Conservation (phyloP, 2,113 vertebrate genomes). For the Carollia perspicillata region DNA sequence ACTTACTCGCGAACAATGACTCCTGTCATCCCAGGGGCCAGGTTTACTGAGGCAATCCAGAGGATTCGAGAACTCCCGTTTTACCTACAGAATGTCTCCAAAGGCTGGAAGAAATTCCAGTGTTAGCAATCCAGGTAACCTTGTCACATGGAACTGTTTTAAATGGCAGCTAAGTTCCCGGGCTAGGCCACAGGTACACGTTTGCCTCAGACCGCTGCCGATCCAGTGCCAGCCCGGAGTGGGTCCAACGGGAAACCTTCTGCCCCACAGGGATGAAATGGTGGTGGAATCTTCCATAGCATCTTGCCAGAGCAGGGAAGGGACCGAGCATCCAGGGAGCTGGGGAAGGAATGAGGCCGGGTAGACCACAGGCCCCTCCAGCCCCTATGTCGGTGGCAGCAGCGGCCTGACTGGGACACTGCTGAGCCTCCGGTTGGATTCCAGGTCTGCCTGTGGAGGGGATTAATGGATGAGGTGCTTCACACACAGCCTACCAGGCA, state of each 20-base stretch:
- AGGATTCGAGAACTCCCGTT: background rate
- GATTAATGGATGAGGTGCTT: background rate
- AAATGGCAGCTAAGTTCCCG: background rate
- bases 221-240: background rate
- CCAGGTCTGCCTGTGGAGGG: background rate
- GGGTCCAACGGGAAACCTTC: background rate
- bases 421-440: background rate
- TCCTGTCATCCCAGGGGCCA: background rate
- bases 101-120: background rate
- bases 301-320: background rate
- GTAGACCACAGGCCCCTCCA: background rate
- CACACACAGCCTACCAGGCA: background rate
- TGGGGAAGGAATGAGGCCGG: background rate
- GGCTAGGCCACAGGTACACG: fast-evolving
- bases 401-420: too few relatives aligned
- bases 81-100: background rate
- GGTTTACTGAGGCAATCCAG: background rate
- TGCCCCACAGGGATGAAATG: background rate
- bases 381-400: too few relatives aligned
- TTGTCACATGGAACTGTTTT: background rate
- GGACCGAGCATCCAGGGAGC: fast-evolving
- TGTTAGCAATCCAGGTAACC: background rate
- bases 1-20: background rate
- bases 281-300: fast-evolving
- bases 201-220: too few relatives aligned